Conservation (phyloP, 2,888 invertebrate species). For the Microchrysa polita region DNA sequence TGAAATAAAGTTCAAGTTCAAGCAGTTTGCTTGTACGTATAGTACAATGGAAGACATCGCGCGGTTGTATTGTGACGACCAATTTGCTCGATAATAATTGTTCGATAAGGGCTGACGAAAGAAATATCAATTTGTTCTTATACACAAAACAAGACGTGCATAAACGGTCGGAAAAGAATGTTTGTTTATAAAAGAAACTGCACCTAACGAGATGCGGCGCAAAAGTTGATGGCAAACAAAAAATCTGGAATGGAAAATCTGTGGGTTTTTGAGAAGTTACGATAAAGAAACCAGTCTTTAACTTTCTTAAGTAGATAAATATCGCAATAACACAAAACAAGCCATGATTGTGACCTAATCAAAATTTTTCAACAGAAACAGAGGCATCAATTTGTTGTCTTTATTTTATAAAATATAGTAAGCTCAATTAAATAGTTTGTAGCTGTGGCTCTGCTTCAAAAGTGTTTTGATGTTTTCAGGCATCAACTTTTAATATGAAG, state of each 20-base stretch:
- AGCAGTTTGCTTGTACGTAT: slow-evolving; percentile 8
- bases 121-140: slow-evolving; percentile 40
- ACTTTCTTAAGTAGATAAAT: no score
- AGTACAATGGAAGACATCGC: neutral
- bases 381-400: no score
- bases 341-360: no score
- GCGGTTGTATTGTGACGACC: slow-evolving; percentile 17
- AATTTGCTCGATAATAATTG: slow-evolving; percentile 44
- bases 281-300: neutral
- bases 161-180: slow-evolving; percentile 7
- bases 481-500: no score
- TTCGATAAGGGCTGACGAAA: slow-evolving; percentile 35
- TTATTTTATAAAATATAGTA: no score
- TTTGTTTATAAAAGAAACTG: slow-evolving; percentile 13
- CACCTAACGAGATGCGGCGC: slow-evolving; percentile 32
- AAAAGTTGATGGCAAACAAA: slow-evolving; percentile 25
- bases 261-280: slow-evolving; percentile 22
- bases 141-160: slow-evolving; percentile 19
- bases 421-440: no score
- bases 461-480: no score
- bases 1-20: neutral
- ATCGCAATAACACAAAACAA: no score
- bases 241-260: slow-evolving; percentile 31
- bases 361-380: no score
- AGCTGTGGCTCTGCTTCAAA: no score